Evolutionary conservation across 2,797 vertebrate genomes (phyloP).

Genomic region (Bovichtus variegatus): DNA sequence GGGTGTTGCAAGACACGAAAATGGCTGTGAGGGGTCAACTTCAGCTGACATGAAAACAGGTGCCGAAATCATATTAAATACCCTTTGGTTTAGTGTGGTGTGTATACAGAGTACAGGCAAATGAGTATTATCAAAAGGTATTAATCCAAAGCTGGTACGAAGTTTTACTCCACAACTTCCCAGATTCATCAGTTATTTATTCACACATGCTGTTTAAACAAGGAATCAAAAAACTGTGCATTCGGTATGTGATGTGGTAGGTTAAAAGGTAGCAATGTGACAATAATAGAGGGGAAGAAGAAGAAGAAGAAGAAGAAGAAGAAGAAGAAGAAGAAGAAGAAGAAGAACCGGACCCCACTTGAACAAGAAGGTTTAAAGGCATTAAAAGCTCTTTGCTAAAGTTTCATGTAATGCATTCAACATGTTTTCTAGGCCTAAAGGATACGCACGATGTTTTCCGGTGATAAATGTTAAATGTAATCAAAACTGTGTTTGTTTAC

Average conservation of each 20-base stretch:
- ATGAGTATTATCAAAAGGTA: background rate
- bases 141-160: background rate
- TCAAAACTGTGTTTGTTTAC: constrained; percentile 11
- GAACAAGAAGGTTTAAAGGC: background rate
- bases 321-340: background rate
- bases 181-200: background rate
- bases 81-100: background rate
- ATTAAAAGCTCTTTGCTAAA: background rate
- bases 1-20: background rate
- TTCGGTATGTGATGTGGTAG: background rate
- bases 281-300: background rate
- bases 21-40: background rate
- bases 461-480: constrained; percentile 14
- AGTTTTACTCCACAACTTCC: background rate
- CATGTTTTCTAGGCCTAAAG: background rate
- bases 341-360: background rate
- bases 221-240: background rate
- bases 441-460: background rate
- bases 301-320: constrained; percentile 1
- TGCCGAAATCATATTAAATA: background rate
- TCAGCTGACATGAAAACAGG: background rate
- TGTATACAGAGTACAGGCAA: background rate
- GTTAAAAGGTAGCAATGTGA: background rate
- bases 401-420: background rate
- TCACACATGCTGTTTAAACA: background rate